phyloP scores from a whole-genome alignment of 1,140 invertebrate genomes.

The Homalodisca vitripennis region DNA sequence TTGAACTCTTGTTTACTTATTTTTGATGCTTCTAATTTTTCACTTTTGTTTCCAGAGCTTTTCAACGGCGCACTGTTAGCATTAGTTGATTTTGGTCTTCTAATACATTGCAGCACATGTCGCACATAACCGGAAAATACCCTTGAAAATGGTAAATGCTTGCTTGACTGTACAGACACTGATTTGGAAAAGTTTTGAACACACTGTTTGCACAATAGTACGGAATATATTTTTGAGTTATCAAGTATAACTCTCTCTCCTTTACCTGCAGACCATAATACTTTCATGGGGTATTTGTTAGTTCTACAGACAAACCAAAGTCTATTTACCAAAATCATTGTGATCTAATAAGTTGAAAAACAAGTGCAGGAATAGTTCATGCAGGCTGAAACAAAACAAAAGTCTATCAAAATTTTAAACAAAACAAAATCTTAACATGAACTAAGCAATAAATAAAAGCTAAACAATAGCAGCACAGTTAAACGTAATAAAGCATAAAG shows the following conservation, averaged over 20 bases:
- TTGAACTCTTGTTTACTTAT: slow-evolving; percentile 51
- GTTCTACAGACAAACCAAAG: slow-evolving; percentile 23
- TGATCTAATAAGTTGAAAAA: slow-evolving; percentile 16
- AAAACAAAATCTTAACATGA: too few relatives aligned
- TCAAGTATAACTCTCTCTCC: background rate
- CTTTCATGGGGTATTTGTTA: slow-evolving; percentile 3
- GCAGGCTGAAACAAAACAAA: slow-evolving; percentile 22
- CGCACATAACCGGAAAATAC: background rate
- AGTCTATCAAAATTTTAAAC: too few relatives aligned
- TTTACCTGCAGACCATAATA: slow-evolving; percentile 9
- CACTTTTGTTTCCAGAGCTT: background rate
- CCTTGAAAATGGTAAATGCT: background rate
- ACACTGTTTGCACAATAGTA: slow-evolving; percentile 27
- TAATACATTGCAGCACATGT: slow-evolving; percentile 1
- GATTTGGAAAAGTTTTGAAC: slow-evolving; percentile 2
- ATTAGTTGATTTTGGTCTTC: background rate
- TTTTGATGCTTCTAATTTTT: background rate
- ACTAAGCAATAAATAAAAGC: too few relatives aligned
- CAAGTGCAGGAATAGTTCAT: slow-evolving; percentile 7
- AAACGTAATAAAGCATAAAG: too few relatives aligned
- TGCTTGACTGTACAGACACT: background rate
- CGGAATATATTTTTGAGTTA: background rate
- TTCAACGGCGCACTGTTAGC: background rate
- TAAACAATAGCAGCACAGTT: too few relatives aligned
- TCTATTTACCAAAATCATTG: slow-evolving; percentile 18